A percentile compares a stretch with the other conserved stretches of the same genome.
Conservation (phyloP, 2,888 invertebrate species). For the Liopterus haemorrhoidalis region DNA sequence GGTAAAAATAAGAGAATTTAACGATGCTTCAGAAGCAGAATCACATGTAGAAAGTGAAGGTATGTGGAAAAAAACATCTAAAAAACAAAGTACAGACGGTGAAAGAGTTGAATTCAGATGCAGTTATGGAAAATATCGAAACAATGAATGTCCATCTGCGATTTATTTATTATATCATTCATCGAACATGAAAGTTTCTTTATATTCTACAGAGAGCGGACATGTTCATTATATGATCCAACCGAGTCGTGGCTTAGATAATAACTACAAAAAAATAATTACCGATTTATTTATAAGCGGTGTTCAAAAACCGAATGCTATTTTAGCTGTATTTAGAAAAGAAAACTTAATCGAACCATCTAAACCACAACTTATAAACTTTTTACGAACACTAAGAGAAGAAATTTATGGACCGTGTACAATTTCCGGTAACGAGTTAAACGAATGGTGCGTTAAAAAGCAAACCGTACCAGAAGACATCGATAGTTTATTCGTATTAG, state of each 20-base stretch:
- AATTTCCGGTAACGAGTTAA: not conserved
- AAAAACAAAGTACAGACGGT: slow-evolving; percentile 7
- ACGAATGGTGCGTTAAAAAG: not conserved
- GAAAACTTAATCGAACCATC: not conserved
- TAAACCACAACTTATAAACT: not conserved
- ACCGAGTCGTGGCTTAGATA: slow-evolving; percentile 1
- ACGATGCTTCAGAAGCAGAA: slow-evolving; percentile 9
- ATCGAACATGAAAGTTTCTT: slow-evolving; percentile 23
- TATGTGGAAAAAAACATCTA: slow-evolving; percentile 12
- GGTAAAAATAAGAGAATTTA: slow-evolving; percentile 10
- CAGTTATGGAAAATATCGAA: slow-evolving; percentile 8
- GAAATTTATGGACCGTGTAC: not conserved
- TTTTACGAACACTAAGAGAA: not conserved
- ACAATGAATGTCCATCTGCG: slow-evolving; percentile 9
- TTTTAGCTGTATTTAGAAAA: not conserved
- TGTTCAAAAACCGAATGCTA: slow-evolving; percentile 1
- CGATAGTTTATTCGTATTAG: not conserved
- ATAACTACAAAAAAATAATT: not conserved
- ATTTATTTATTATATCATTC: slow-evolving; percentile 14
- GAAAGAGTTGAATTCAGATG: slow-evolving; percentile 11
- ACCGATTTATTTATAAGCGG: not conserved
- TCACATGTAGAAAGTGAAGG: slow-evolving; percentile 4
- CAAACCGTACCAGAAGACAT: not conserved
- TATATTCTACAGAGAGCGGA: too few relatives aligned
- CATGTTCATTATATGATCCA: too few relatives aligned